phyloP scores from a whole-genome alignment of 2,797 vertebrate genomes.

The Gobionotothen gibberifrons region DNA sequence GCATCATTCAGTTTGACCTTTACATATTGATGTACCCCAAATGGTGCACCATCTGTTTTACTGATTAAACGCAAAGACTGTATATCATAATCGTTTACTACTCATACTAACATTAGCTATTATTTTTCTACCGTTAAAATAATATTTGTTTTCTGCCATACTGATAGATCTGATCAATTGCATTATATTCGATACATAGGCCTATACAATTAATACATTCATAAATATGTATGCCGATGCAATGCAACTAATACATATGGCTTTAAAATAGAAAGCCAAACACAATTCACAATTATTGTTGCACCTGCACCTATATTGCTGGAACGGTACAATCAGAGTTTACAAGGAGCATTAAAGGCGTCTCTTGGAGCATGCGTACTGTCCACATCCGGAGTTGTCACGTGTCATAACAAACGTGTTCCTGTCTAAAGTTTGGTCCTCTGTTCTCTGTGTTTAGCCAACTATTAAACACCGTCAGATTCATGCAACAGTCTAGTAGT shows the following conservation, averaged over 20 bases:
- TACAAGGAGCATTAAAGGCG: not conserved
- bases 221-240: no score
- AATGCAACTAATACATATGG: no score
- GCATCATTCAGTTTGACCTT: fast-evolving
- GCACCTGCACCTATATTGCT: not conserved
- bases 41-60: not conserved
- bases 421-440: slow-evolving; percentile 16
- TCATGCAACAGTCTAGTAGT: not conserved
- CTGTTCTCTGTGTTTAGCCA: not conserved
- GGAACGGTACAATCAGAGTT: fast-evolving
- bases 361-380: slow-evolving; percentile 67
- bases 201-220: no score
- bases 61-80: not conserved
- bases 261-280: no score
- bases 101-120: not conserved
- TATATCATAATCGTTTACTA: no score
- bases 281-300: no score
- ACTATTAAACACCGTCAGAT: not conserved
- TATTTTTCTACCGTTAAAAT: not conserved
- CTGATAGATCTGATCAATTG: not conserved
- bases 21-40: not conserved
- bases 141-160: not conserved
- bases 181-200: not conserved
- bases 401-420: slow-evolving; percentile 73
- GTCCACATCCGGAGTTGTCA: slow-evolving; percentile 45